phyloP scores from a whole-genome alignment of 2,113 vertebrate species.

The Narcine bancroftii region DNA sequence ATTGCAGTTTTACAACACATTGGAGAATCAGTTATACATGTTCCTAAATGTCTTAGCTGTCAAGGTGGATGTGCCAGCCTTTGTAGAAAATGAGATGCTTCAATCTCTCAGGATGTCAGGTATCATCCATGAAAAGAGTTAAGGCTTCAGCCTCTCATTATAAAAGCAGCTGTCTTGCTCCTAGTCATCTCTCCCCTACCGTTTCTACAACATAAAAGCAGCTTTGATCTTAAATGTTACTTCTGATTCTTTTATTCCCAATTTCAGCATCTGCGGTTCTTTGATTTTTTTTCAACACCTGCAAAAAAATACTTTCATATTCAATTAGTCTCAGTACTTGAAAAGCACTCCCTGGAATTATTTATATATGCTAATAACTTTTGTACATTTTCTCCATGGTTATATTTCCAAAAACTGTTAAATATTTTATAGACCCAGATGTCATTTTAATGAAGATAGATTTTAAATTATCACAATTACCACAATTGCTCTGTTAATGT shows the following conservation, averaged over 20 bases:
- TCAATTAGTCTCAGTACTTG: neutral
- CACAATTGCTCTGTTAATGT: neutral
- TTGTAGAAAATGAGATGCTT: neutral
- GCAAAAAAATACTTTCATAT: neutral
- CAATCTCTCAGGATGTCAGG: too few species aligned
- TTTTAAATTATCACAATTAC: constrained; percentile 20
- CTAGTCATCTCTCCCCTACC: too few species aligned
- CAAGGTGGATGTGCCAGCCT: neutral
- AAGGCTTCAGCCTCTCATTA: neutral
- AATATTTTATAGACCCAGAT: neutral
- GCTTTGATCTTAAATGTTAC: too few species aligned
- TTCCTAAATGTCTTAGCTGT: neutral
- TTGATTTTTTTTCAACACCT: too few species aligned
- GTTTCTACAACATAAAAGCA: too few species aligned
- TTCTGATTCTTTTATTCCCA: too few species aligned
- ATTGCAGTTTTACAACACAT: neutral
- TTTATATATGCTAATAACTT: neutral
- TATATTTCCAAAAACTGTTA: neutral
- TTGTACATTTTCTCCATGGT: neutral
- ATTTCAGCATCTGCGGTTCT: too few species aligned
- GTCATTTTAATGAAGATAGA: neutral
- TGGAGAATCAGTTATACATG: neutral
- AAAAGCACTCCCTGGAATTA: constrained; percentile 8
- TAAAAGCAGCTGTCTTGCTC: too few species aligned
- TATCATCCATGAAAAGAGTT: neutral